Evolutionary conservation across 2,113 vertebrate genomes (phyloP).

Genomic region (Leiothrix lutea): DNA sequence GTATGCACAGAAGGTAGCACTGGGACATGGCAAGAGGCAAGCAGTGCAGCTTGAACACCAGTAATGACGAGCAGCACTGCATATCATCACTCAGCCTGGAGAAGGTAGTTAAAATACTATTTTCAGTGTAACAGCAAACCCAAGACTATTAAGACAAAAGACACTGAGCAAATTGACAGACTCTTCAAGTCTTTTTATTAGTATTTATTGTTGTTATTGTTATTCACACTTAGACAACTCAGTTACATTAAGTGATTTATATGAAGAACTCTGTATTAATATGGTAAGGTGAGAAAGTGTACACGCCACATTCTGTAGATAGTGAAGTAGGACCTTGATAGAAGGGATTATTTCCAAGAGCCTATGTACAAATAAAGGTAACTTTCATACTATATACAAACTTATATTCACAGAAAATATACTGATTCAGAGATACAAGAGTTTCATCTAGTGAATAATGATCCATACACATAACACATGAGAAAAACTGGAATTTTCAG

Average conservation of each 20-base stretch:
- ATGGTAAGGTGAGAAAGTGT: conserved; percentile 77
- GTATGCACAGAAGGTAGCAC: neutral
- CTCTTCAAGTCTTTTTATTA: conserved; percentile 68
- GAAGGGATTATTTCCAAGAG: conserved; percentile 67
- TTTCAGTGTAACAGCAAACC: neutral
- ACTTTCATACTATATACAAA: conserved; percentile 69
- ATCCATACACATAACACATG: conserved; percentile 31
- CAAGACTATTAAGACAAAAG: neutral
- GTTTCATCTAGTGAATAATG: conserved; percentile 38
- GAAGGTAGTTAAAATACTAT: neutral
- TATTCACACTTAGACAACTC: conserved; percentile 73
- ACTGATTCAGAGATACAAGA: neutral
- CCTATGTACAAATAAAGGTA: conserved; percentile 74
- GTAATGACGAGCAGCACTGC: neutral
- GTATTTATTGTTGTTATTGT: conserved; percentile 74
- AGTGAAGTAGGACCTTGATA: conserved; percentile 76
- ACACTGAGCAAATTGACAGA: neutral
- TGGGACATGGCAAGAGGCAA: neutral
- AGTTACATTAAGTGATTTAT: conserved; percentile 81
- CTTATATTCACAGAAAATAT: conserved; percentile 60
- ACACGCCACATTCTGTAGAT: conserved; percentile 73
- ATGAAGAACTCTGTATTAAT: conserved; percentile 79
- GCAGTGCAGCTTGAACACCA: neutral
- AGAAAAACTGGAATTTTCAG: conserved; percentile 16
- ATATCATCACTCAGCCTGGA: neutral